Conservation (phyloP, 2,797 vertebrate species). For the Eulemur coronatus region DNA sequence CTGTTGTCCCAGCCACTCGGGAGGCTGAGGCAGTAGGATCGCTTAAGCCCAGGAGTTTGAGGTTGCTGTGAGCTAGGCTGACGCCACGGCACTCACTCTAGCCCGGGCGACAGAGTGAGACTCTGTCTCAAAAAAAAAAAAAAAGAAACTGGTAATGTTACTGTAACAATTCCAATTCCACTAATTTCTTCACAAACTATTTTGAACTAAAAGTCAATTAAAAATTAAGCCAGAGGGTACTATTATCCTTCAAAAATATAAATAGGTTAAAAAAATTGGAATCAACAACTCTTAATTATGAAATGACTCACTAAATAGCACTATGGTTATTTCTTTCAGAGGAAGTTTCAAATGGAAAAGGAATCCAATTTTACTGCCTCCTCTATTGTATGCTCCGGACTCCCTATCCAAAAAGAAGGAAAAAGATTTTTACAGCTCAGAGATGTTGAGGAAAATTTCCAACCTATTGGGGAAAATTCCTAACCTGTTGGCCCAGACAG, state of each 20-base stretch:
- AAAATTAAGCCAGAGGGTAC: constrained; percentile 71
- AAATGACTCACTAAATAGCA: constrained; percentile 71
- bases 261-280: constrained; percentile 63
- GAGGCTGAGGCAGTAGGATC: too few relatives aligned
- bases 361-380: constrained; percentile 21
- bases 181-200: constrained; percentile 57
- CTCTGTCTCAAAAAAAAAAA: too few relatives aligned
- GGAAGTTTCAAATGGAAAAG: constrained; percentile 46
- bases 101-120: too few relatives aligned
- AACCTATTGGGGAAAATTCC: background rate
- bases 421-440: background rate
- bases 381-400: background rate
- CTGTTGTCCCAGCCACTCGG: too few relatives aligned
- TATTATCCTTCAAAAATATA: constrained; percentile 76
- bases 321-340: constrained; percentile 27
- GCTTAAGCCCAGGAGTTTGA: too few relatives aligned
- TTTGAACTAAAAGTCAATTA: constrained; percentile 69
- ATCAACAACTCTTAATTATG: constrained; percentile 72
- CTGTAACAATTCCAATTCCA: constrained; percentile 9
- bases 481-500: background rate
- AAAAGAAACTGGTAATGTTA: background rate
- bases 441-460: background rate
- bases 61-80: too few relatives aligned
- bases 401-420: background rate
- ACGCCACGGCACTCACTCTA: too few relatives aligned